Percentiles rank a stretch among this genome's conserved stretches.
Conservation (phyloP, 2,888 invertebrate genomes). For the Dolomedes plantarius region DNA sequence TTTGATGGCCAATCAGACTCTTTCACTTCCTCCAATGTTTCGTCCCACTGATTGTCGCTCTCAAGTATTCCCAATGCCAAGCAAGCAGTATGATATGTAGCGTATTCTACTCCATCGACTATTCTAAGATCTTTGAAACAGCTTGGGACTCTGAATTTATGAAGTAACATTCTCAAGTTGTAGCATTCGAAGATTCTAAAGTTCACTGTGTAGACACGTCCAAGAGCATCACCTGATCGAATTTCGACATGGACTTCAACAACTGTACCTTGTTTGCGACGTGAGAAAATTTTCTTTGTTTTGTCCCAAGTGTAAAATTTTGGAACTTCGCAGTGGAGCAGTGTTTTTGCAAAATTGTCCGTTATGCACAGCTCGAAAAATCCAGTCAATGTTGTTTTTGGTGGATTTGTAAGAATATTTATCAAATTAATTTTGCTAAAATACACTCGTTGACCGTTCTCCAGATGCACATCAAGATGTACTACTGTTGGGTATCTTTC, state of each 20-base stretch:
- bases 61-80: slow-evolving; percentile 53
- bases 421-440: neutral
- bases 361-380: slow-evolving; percentile 74
- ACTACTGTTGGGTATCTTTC: neutral
- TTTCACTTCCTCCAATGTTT: slow-evolving; percentile 62
- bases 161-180: slow-evolving; percentile 9
- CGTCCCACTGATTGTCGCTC: slow-evolving; percentile 72
- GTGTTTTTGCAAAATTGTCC: slow-evolving; percentile 73
- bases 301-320: slow-evolving; percentile 39
- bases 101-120: no score
- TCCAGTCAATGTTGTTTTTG: slow-evolving; percentile 73
- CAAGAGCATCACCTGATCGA: neutral
- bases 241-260: neutral
- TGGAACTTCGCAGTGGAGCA: slow-evolving; percentile 73
- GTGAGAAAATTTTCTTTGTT: neutral
- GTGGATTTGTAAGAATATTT: slow-evolving; percentile 72
- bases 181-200: slow-evolving; percentile 4
- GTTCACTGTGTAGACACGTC: slow-evolving; percentile 18
- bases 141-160: neutral
- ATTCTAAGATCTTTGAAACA: no score
- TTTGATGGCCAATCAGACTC: slow-evolving; percentile 26
- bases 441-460: neutral
- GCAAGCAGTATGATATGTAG: slow-evolving; percentile 63
- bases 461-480: neutral
- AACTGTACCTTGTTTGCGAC: neutral